Evolutionary conservation across 1,140 invertebrate genomes (phyloP), one percentile per base, ranked within the genome.

Genomic region (Dryas iulia): DNA sequence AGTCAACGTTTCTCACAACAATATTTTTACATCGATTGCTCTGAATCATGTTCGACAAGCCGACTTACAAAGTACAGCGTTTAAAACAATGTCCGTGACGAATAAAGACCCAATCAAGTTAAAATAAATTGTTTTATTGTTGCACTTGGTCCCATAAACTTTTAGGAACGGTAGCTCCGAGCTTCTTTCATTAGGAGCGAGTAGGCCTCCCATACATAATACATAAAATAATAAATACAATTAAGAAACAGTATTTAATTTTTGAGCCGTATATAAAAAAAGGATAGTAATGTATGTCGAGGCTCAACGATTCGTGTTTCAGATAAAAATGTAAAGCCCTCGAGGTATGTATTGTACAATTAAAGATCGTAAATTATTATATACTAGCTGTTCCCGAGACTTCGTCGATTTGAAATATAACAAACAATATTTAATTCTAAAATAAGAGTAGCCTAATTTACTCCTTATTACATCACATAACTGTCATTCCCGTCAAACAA

Each of bases 121-220:
- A 70, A 74, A 78, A 78, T 79, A 80, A 83, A 89, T 86, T 83
- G 80, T 82, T 89, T 89, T 89, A 89, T 85, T 80, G 73, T 76
- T 74, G 69, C 66, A 74, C 74, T 85, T 72, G 73, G 71, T 65
- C 71, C 79, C 72, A 74, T 86, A 84, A 84, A 86, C 69, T 71
- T 73, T 80, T 68, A 61, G 72, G 74, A 68, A 69, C 72, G 76
- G 75, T 71, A 75, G 75, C 71, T 61, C 60, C 33, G 33, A 69
- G 30, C 33, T 67, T 59, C 66, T 57, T 66, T 61, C 64, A 58
- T 63, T 66, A 52, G 31, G 31, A 31, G 11, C 30, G 47, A 24
- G 24, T 28, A 28, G 35, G 24, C 47, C 26, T 33, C 31, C 28
- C 69, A 70, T 71, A 65, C 69, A 71, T 71, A 71, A 71, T 66